These are phyloP conservation scores for Cheracebus regulus DNA, from an alignment of 2,797 vertebrate genomes.

Conservation along the genomic window DNA sequence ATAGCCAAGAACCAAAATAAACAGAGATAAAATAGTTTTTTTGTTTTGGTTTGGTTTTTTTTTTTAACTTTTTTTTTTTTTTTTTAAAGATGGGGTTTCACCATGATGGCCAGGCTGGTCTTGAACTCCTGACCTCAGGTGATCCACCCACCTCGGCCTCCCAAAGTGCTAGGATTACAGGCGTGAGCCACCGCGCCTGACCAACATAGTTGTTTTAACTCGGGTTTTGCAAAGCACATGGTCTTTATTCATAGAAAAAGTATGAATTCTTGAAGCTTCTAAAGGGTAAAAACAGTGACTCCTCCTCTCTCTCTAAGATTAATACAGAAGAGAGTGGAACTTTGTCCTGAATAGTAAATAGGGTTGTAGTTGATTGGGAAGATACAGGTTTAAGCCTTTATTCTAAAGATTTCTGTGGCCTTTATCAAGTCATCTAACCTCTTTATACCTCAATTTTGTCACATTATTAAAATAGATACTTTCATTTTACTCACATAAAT, in stretches of 20 bases:
- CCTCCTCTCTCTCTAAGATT: not conserved
- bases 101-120: too few relatives aligned
- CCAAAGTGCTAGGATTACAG: too few relatives aligned
- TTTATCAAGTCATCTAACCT: constrained; percentile 22
- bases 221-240: constrained; percentile 34
- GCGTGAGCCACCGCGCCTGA: too few relatives aligned
- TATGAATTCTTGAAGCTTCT: constrained; percentile 44
- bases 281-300: not conserved
- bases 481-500: constrained; percentile 27
- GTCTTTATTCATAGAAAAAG: constrained; percentile 19
- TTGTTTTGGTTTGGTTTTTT: not conserved
- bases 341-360: constrained; percentile 20
- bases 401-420: constrained; percentile 27
- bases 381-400: constrained; percentile 1
- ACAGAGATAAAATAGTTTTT: not conserved
- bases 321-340: not conserved
- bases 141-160: too few relatives aligned
- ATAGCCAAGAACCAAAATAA: constrained; percentile 42
- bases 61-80: too few relatives aligned
- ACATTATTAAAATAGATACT: constrained; percentile 44
- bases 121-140: too few relatives aligned
- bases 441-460: constrained; percentile 36
- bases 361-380: not conserved
- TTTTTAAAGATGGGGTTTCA: too few relatives aligned
- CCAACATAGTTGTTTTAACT: constrained; percentile 13